phyloP scores from a whole-genome alignment of 1,140 invertebrate genomes.

The Bombus confusus region DNA sequence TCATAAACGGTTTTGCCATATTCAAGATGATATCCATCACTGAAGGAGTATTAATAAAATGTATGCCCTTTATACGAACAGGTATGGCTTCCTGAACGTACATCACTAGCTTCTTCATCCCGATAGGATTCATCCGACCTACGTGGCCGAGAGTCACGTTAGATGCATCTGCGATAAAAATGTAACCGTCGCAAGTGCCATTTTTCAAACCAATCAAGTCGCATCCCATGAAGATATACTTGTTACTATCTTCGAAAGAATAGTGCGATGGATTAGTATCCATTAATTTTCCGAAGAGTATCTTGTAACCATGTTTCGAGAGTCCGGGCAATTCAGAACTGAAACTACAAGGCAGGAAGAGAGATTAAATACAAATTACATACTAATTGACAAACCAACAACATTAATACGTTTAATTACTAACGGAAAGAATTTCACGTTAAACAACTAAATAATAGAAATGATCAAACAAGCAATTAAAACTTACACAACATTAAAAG shows the following conservation, averaged over 20 bases:
- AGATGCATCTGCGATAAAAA: constrained; percentile 36
- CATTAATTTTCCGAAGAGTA: constrained; percentile 33
- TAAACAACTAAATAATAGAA: background rate
- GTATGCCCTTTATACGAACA: constrained; percentile 84
- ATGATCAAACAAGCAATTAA: background rate
- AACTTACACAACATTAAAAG: constrained; percentile 81
- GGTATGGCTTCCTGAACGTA: constrained; percentile 82
- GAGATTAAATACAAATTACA: too few species aligned
- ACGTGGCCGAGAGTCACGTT: constrained; percentile 52
- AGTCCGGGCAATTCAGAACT: background rate
- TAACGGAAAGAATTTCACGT: too few species aligned
- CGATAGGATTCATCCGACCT: constrained; percentile 34
- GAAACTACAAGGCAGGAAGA: background rate
- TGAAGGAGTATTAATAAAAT: constrained; percentile 85
- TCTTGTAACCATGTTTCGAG: constrained; percentile 57
- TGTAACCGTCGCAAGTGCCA: constrained; percentile 52
- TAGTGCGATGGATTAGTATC: constrained; percentile 51
- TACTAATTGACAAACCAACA: too few species aligned
- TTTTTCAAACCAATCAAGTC: constrained; percentile 40
- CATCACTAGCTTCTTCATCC: constrained; percentile 37
- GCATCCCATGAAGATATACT: constrained; percentile 45
- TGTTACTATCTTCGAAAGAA: constrained; percentile 16
- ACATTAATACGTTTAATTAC: background rate
- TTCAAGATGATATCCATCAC: constrained; percentile 86
- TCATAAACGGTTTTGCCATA: constrained; percentile 86